Evolutionary conservation across 2,797 vertebrate species (phyloP).

Genomic region (Lophius americanus): DNA sequence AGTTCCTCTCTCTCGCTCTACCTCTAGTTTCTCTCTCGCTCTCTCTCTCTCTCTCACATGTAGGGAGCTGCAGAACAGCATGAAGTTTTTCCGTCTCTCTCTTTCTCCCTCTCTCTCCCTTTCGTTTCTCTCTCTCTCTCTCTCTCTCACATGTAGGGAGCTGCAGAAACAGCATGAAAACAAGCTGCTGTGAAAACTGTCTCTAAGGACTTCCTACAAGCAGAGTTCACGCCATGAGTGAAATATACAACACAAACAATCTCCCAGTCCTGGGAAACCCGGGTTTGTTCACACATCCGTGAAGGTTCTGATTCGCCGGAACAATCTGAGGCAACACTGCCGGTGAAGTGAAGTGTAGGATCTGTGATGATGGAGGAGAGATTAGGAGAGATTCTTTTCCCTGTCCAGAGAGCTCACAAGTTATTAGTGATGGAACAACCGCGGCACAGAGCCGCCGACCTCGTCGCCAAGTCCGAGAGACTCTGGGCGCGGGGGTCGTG

Average conservation of each 20-base stretch:
- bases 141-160: no score
- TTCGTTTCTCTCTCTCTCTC: no score
- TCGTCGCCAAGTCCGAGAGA: constrained; percentile 33
- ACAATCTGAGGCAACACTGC: not conserved
- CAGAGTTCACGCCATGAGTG: not conserved
- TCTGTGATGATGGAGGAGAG: constrained; percentile 19
- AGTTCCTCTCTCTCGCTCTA: no score
- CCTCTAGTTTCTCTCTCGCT: no score
- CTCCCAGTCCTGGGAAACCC: no score
- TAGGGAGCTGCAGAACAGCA: constrained; percentile 10
- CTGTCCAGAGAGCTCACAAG: constrained; percentile 38
- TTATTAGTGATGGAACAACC: constrained; percentile 50
- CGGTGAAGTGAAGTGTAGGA: constrained; percentile 5
- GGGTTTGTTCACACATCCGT: not conserved
- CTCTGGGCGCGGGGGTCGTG: constrained; percentile 14
- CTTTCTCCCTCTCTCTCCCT: no score
- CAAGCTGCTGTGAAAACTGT: no score
- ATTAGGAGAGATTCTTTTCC: constrained; percentile 27
- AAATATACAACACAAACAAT: constrained; percentile 3
- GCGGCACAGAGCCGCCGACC: constrained; percentile 26
- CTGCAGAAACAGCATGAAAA: no score
- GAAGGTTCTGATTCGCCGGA: not conserved
- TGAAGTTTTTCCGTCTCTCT: not conserved
- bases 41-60: constrained; percentile 4
- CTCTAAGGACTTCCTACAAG: constrained; percentile 9